Percentiles rank a stretch among this genome's conserved stretches.
phyloP scores from a whole-genome alignment of 2,113 vertebrate species.

The Tiliqua scincoides region DNA sequence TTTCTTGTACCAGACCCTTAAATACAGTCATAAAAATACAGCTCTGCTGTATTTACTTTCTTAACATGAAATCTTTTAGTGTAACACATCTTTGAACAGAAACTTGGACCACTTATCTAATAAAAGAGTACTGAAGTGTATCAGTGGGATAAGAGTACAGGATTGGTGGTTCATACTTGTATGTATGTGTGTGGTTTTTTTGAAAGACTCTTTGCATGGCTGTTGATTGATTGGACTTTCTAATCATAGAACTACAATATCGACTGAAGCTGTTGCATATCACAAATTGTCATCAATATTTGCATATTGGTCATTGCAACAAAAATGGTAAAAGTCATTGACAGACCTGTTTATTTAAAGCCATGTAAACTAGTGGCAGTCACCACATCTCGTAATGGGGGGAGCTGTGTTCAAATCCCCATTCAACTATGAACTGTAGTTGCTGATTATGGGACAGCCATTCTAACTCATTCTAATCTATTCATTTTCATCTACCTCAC shows the following conservation, averaged over 20 bases:
- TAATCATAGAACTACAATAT: constrained; percentile 63
- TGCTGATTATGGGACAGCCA: too few species aligned
- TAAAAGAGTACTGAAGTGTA: constrained; percentile 37
- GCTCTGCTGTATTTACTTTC: constrained; percentile 48
- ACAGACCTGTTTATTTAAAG: background rate
- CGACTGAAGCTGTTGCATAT: constrained; percentile 75
- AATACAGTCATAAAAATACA: constrained; percentile 49
- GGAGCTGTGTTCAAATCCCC: too few species aligned
- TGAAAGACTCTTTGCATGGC: constrained; percentile 58
- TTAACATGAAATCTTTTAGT: constrained; percentile 32
- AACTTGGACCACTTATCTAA: constrained; percentile 52
- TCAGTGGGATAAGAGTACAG: constrained; percentile 56
- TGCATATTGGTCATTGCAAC: constrained; percentile 30
- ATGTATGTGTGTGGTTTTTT: constrained; percentile 48
- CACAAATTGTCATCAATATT: constrained; percentile 67
- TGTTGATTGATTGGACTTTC: constrained; percentile 53
- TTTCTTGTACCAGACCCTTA: constrained; percentile 52
- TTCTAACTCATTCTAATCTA: too few species aligned
- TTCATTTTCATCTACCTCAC: too few species aligned
- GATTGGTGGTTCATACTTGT: constrained; percentile 39
- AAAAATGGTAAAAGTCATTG: background rate
- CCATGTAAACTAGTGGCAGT: background rate
- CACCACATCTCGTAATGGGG: too few species aligned
- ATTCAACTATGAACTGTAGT: too few species aligned
- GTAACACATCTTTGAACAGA: constrained; percentile 50